Evolutionary conservation across 2,888 invertebrate genomes (phyloP).

Genomic region (Bombylius major): DNA sequence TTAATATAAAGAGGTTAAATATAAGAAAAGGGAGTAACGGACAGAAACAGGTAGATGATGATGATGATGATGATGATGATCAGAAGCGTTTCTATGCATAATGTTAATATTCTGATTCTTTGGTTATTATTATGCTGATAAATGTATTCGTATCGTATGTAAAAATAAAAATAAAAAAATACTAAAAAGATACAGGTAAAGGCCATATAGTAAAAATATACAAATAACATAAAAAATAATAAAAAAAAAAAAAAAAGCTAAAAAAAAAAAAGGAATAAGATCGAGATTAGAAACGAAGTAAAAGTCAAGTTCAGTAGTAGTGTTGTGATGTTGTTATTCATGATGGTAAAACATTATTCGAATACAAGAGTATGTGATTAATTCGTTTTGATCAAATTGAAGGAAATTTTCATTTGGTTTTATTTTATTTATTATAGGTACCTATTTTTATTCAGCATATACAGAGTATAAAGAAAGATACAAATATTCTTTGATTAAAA

Average conservation of each 20-base stretch:
- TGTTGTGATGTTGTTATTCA: too few relatives aligned
- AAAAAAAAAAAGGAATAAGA: too few relatives aligned
- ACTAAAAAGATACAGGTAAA: too few relatives aligned
- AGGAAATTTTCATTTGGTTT: background rate
- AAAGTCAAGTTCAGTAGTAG: too few relatives aligned
- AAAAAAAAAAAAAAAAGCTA: too few relatives aligned
- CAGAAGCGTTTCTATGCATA: background rate
- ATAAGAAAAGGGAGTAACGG: background rate
- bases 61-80: background rate
- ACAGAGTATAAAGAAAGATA: too few relatives aligned
- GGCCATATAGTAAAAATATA: too few relatives aligned
- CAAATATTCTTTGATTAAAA: too few relatives aligned
- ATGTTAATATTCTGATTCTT: background rate
- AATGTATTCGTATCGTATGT: background rate
- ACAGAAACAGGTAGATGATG: background rate
- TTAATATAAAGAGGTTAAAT: background rate
- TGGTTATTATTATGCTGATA: background rate
- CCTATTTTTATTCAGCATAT: background rate
- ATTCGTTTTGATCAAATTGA: conserved; percentile 6
- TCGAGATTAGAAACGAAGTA: too few relatives aligned
- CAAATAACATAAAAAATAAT: too few relatives aligned
- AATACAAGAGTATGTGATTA: background rate
- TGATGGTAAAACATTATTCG: background rate
- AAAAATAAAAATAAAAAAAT: background rate
- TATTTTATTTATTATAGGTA: background rate